Evolutionary conservation across 1,140 invertebrate species (phyloP).

Genomic region (Drosophila varians): DNA sequence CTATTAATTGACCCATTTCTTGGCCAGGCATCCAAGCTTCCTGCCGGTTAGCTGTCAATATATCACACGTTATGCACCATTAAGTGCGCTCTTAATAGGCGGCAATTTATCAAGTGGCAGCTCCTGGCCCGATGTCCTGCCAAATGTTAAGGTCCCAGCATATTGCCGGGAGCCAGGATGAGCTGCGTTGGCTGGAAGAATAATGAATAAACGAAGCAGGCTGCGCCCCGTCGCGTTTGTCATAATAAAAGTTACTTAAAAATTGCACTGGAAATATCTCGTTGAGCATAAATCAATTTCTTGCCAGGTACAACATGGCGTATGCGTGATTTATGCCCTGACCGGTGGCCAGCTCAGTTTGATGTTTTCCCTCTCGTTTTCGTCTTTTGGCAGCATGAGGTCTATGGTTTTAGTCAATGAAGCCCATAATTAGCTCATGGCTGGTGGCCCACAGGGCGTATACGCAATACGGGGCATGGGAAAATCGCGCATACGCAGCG

Average conservation of each 20-base stretch:
- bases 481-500: conserved; percentile 50
- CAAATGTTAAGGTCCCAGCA: conserved; percentile 36
- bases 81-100: conserved; percentile 54
- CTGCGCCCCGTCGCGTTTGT: conserved; percentile 33
- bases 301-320: conserved; percentile 39
- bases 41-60: conserved; percentile 39
- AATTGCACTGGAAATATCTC: conserved; percentile 48
- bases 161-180: background rate
- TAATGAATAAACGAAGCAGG: conserved; percentile 21
- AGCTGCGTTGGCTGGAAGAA: conserved; percentile 29
- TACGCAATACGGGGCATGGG: conserved; percentile 25
- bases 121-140: conserved; percentile 12
- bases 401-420: conserved; percentile 19
- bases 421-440: conserved; percentile 27
- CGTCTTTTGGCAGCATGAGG: conserved; percentile 1
- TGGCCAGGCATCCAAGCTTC: conserved; percentile 18
- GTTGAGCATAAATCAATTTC: conserved; percentile 54
- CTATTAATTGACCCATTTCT: conserved; percentile 47
- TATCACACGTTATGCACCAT: conserved; percentile 58
- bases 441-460: conserved; percentile 27
- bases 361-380: background rate
- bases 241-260: conserved; percentile 65
- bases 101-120: conserved; percentile 43
- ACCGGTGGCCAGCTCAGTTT: conserved; percentile 13
- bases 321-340: conserved; percentile 44